These are phyloP conservation scores for Clarias platycephalus DNA, from an alignment of 2,797 vertebrate species.

Conservation along the genomic window DNA sequence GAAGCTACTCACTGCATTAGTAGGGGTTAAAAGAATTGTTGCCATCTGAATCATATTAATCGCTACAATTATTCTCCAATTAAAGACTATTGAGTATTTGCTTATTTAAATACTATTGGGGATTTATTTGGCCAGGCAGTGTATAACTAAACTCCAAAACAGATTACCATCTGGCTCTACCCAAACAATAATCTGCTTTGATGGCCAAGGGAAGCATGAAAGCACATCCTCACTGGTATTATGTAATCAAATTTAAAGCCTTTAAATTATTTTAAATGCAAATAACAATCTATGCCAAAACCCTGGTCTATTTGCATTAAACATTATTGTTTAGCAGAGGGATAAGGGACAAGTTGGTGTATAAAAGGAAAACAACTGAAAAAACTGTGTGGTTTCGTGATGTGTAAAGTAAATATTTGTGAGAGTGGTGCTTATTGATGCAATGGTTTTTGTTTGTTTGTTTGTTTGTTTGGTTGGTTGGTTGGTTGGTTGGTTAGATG, in stretches of 20 bases:
- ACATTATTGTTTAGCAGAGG: neutral
- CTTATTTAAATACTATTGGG: too few species aligned
- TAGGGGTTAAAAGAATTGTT: too few species aligned
- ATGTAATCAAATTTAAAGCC: neutral
- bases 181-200: neutral
- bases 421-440: neutral
- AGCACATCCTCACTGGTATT: neutral
- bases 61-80: too few species aligned
- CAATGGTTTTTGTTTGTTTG: neutral
- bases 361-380: neutral
- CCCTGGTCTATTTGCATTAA: neutral
- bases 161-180: neutral
- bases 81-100: too few species aligned
- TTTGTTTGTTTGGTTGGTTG: too few species aligned
- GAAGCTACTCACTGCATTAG: too few species aligned
- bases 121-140: too few species aligned
- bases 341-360: neutral
- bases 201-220: neutral
- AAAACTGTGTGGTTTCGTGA: neutral
- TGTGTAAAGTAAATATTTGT: neutral
- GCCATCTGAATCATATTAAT: too few species aligned
- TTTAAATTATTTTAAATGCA: neutral
- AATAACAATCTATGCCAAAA: neutral
- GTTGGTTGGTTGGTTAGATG: too few species aligned
- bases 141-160: neutral